phyloP scores from a whole-genome alignment of 2,888 invertebrate genomes.

The Drosophila kanekoi region DNA sequence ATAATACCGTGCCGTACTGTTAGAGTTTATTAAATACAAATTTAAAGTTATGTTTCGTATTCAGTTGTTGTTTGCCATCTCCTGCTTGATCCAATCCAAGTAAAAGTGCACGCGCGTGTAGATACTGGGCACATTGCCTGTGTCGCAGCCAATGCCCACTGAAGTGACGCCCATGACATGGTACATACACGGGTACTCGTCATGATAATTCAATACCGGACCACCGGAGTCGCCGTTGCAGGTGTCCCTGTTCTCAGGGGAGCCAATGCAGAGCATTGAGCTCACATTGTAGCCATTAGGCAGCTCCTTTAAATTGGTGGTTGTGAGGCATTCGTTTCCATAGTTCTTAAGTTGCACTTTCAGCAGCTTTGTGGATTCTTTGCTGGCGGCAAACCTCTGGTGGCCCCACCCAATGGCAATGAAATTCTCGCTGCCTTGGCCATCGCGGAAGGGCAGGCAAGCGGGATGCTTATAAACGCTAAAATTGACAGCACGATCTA shows the following conservation, averaged over 20 bases:
- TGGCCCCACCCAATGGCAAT: slow-evolving; percentile 86
- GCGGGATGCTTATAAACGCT: slow-evolving; percentile 85
- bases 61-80: slow-evolving; percentile 34
- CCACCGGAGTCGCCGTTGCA: slow-evolving; percentile 82
- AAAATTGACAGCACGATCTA: slow-evolving; percentile 83
- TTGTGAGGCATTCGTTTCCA: slow-evolving; percentile 51
- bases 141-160: slow-evolving; percentile 63
- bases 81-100: slow-evolving; percentile 69
- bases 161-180: slow-evolving; percentile 78
- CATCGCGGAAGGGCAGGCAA: slow-evolving; percentile 83
- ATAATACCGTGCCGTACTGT: neutral
- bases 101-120: slow-evolving; percentile 75
- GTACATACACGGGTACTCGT: slow-evolving; percentile 72
- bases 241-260: slow-evolving; percentile 69
- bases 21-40: neutral
- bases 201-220: slow-evolving; percentile 71
- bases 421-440: slow-evolving; percentile 55
- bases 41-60: neutral
- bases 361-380: slow-evolving; percentile 83
- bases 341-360: slow-evolving; percentile 86
- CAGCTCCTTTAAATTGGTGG: slow-evolving; percentile 48
- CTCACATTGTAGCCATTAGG: slow-evolving; percentile 59
- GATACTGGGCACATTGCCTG: slow-evolving; percentile 65
- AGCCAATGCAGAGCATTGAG: slow-evolving; percentile 76
- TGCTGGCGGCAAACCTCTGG: slow-evolving; percentile 77